A percentile compares a stretch with the other conserved stretches of the same genome.
Evolutionary conservation across 2,113 vertebrate genomes (phyloP).

Genomic region (Cheilinus undulatus): DNA sequence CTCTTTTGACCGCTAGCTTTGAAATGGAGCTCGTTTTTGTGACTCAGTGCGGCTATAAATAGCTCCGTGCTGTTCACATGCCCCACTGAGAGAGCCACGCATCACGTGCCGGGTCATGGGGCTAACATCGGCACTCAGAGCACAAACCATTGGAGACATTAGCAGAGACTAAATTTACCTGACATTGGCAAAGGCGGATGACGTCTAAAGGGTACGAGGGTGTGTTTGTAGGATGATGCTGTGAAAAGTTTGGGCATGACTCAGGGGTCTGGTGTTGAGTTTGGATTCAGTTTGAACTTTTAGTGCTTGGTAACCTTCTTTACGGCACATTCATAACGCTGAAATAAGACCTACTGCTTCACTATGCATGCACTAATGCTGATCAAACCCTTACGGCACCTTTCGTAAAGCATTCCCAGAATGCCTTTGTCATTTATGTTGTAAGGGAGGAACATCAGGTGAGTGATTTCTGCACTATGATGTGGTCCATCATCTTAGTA

Average conservation of each 20-base stretch:
- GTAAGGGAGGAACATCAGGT: conserved; percentile 33
- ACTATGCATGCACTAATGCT: conserved; percentile 64
- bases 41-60: conserved; percentile 75
- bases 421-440: conserved; percentile 66
- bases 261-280: conserved; percentile 23
- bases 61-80: conserved; percentile 57
- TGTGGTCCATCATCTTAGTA: conserved; percentile 41
- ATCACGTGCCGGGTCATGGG: conserved; percentile 42
- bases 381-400: conserved; percentile 56
- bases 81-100: conserved; percentile 54
- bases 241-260: conserved; percentile 23
- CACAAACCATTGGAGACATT: conserved; percentile 40
- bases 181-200: conserved; percentile 62
- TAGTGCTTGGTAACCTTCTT: conserved; percentile 35
- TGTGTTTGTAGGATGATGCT: conserved; percentile 17
- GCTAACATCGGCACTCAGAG: conserved; percentile 30
- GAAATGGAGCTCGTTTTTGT: conserved; percentile 65
- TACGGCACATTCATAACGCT: conserved; percentile 75
- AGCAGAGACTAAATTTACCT: conserved; percentile 63
- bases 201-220: conserved; percentile 16
- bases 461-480: conserved; percentile 55
- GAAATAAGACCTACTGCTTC: conserved; percentile 47
- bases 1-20: conserved; percentile 66
- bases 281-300: conserved; percentile 27
- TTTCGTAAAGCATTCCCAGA: conserved; percentile 49